Conservation (phyloP, 2,888 invertebrate species). For the Stegana nigrithorax region DNA sequence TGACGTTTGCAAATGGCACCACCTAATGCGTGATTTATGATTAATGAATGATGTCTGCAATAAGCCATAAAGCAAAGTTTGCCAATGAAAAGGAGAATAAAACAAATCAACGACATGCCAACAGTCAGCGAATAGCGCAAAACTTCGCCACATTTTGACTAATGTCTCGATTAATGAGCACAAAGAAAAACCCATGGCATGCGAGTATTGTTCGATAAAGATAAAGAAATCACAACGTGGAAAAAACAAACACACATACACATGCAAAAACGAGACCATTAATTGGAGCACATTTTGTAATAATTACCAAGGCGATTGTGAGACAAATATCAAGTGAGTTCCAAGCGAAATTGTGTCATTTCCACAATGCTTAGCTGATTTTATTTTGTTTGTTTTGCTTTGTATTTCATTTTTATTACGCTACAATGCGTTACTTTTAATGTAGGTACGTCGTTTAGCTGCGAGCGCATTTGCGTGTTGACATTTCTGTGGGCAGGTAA, state of each 20-base stretch:
- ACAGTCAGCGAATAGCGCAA: background rate
- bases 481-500: background rate
- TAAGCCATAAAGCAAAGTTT: too few species aligned
- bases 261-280: background rate
- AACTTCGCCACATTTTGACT: conserved; percentile 1
- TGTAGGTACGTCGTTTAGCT: too few species aligned
- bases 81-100: too few species aligned
- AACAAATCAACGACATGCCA: too few species aligned
- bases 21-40: conserved; percentile 4
- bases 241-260: background rate
- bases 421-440: conserved; percentile 6
- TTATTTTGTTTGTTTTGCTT: background rate
- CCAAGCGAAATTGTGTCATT: conserved; percentile 10
- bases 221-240: background rate
- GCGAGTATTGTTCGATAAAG: too few species aligned
- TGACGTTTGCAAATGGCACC: too few species aligned
- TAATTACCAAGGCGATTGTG: conserved; percentile 1
- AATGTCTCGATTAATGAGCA: conserved; percentile 9
- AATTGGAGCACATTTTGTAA: conserved; percentile 11
- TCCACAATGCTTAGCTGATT: conserved; percentile 2
- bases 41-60: too few species aligned
- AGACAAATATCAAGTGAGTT: background rate
- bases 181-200: too few species aligned
- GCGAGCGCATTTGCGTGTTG: too few species aligned
- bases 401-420: background rate